Evolutionary conservation across 2,888 invertebrate genomes (phyloP), one percentile per base, ranked within the genome.

Genomic region (Polydrusus cervinus): DNA sequence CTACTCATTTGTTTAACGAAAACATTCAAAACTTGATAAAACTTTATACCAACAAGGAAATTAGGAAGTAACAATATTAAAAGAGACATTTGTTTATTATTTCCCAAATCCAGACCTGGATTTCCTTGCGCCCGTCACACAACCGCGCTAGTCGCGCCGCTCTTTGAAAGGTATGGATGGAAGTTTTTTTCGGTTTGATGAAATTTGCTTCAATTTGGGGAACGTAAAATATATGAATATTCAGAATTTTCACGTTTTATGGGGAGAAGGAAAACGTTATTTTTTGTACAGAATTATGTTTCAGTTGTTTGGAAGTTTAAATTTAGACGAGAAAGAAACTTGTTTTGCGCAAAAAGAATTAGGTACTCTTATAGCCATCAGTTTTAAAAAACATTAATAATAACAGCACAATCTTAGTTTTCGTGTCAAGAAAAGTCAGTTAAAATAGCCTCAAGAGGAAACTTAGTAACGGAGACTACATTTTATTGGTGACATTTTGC

Each of bases 151-250:
- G 55, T 55, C n/a, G 55, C 57, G 57, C 9, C 57, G 57, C 57
- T 57, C 34, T 57, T 57, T 57, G 57, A 57, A 57, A 57, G 57
- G 57, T 57, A 57, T 57, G 57, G 57, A 57, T 57, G 57, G 57
- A n/a, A 57, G 57, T 57, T 57, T 57, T 53, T 57, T 38, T 57
- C 30, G 57, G 57, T n/a, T 57, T 57, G 34, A 57, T 57, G 38
- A 57, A 57, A 57, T 57, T 57, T 57, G 57, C 57, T 38, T 57
- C 57, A 57, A 38, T 38, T 57, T 57, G 38, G 57, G 57, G 57
- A 57, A 57, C 57, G 57, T 30, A n/a, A 30, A 30, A 57, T 38
- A 38, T 55, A 57, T 57, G 57, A 57, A 57, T 57, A 57, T 57
- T 57, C 57, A 57, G 57, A 57, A 57, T 14, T 57, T 57, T 38